Evolutionary conservation across 2,113 vertebrate genomes (phyloP), one percentile per base, ranked within the genome.

Genomic region (Gadus chalcogrammus): DNA sequence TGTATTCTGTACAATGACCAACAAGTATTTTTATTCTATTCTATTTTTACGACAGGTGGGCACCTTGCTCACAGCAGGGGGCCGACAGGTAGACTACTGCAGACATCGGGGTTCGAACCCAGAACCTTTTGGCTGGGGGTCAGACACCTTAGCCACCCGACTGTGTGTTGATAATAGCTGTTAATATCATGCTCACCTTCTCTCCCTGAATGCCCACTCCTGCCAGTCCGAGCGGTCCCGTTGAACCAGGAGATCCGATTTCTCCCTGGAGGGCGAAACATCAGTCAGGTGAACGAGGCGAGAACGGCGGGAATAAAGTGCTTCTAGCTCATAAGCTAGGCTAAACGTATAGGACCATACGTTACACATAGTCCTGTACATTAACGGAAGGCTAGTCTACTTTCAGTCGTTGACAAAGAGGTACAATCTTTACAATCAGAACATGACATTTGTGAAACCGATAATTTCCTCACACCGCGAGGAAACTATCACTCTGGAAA

Each of bases 181-280:
- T 62, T 16, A 17, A 63, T 1, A 18, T 28, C 61, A 5, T 17
- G 9, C 76, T 74, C 65, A 95, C 93, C 92, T 95, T 97, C 69
- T 96, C 93, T 81, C 94, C 93, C 79, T 94, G 93, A 81, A 95
- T 92, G 75, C 93, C 94, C 77, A 82, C 78, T 70, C 93, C 93
- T 78, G 91, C 79, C 61, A 88, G 88, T 71, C 95, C 94, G 85
- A 77, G 64, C 78, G 84, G 88, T 9, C 95, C 94, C 2, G 91
- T 86, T 78, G 85, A 87, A 78, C 94, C 93, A 80, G 90, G 86
- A 74, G 90, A 90, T 22, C 92, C 94, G 4, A 93, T 35, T 58
- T 96, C 92, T 81, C 94, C 92, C 94, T 96, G 80, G 58, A 80
- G 67, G 60, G 8, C 22, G 56, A 77, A 81, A 65, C 15, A 48